Percentiles rank a stretch among this genome's conserved stretches.
These are phyloP conservation scores for Julus scanicus DNA, from an alignment of 2,888 invertebrate species.

Conservation along the genomic window DNA sequence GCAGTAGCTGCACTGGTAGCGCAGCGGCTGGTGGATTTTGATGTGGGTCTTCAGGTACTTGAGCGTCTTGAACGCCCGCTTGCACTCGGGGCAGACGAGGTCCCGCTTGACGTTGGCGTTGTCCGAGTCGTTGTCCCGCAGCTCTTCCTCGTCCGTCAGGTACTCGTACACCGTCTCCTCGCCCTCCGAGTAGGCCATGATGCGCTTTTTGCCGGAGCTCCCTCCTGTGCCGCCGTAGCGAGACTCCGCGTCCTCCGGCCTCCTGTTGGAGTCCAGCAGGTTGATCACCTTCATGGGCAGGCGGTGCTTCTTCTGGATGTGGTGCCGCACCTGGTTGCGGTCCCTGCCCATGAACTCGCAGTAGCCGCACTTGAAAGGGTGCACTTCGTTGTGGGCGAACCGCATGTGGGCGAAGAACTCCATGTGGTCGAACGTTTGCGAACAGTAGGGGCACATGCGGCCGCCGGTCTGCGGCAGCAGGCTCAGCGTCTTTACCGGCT, in stretches of 20 bases:
- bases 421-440: conserved; percentile 55
- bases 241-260: background rate
- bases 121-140: conserved; percentile 51
- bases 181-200: conserved; percentile 58
- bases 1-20: conserved; percentile 58
- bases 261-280: conserved; percentile 3
- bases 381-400: conserved; percentile 58
- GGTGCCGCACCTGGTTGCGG: conserved; percentile 60
- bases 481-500: conserved; percentile 55
- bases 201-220: conserved; percentile 49
- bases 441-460: conserved; percentile 58
- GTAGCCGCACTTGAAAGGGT: conserved; percentile 60
- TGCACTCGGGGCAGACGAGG: conserved; percentile 58
- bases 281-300: conserved; percentile 55
- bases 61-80: conserved; percentile 58
- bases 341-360: conserved; percentile 60
- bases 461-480: conserved; percentile 51
- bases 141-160: conserved; percentile 58
- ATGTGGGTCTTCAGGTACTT: conserved; percentile 59
- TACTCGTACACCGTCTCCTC: conserved; percentile 58
- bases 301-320: conserved; percentile 60
- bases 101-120: background rate
- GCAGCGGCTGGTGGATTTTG: conserved; percentile 57
- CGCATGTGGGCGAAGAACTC: conserved; percentile 60
- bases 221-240: background rate